A percentile compares a stretch with the other conserved stretches of the same genome.
phyloP scores from a whole-genome alignment of 2,113 vertebrate genomes.

The Cheilinus undulatus region DNA sequence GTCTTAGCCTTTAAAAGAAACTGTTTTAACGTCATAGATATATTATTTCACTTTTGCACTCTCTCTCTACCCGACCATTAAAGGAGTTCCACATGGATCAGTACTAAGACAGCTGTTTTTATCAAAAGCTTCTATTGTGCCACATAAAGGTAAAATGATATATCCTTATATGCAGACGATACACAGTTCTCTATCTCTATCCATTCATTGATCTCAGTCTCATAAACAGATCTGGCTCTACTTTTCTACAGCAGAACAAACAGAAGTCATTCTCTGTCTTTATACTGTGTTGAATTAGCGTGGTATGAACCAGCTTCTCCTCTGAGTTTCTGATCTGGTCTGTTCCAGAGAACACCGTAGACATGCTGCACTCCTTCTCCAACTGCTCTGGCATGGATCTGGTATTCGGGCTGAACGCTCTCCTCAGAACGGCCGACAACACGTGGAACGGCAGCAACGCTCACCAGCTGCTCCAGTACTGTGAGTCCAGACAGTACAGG shows the following conservation, averaged over 20 bases:
- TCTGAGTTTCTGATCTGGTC: background rate
- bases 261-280: background rate
- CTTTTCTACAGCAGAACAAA: background rate
- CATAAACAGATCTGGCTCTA: background rate
- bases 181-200: background rate
- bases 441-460: slow-evolving; percentile 92
- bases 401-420: slow-evolving; percentile 94
- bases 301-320: too few relatives aligned
- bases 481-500: slow-evolving; percentile 82
- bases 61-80: too few relatives aligned
- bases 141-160: too few relatives aligned
- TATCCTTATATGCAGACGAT: background rate
- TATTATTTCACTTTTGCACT: too few relatives aligned
- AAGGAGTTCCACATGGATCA: background rate
- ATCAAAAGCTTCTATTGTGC: too few relatives aligned
- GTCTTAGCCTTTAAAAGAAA: too few relatives aligned
- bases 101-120: background rate
- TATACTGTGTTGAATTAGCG: too few relatives aligned
- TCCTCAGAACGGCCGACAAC: slow-evolving; percentile 84
- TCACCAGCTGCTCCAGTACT: slow-evolving; percentile 86
- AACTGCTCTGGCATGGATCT: slow-evolving; percentile 89
- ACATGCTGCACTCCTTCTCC: slow-evolving; percentile 89
- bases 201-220: too few relatives aligned
- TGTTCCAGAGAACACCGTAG: slow-evolving; percentile 85
- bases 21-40: too few relatives aligned